Evolutionary conservation across 2,888 invertebrate genomes (phyloP), one percentile per base, ranked within the genome.

Genomic region (Colostygia pectinataria): DNA sequence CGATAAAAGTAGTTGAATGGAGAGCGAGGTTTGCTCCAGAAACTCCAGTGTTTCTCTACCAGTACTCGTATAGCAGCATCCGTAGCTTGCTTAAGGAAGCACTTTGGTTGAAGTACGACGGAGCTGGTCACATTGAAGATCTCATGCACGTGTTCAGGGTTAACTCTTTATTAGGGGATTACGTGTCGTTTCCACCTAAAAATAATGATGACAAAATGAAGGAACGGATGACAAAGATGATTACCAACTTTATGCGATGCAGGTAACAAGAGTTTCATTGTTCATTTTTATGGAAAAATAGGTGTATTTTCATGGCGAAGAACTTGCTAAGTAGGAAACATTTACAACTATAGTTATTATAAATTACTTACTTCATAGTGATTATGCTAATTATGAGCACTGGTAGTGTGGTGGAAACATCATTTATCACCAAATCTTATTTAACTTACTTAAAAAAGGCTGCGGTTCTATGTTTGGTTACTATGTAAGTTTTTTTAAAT

Each of bases 61-160:
- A 83, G 48, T 91, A 84, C 60, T 71, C 79, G 6, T 91, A 83
- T 38, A 76, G 83, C 27, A 84, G 86, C 1, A 68, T 78, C 1
- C 51, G 81, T 42, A 86, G 84, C 0, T 55, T 83, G 1, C 79
- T 86, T 34, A 88, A 87, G 55, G 66, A 44, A 5, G 57, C 48
- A 0, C 10, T 55, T 4, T 55, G 57, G 51, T 24, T 51, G 18
- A 33, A 74, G 0, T 61, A 84, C 6, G 71, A 75, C 1, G 88
- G 86, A 29, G 61, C 61, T 0, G 59, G 44, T 4, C 91, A 91
- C 44, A 78, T 81, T 1, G 91, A 91, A 56, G 91, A 91, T 57
- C 55, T 90, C 60, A 80, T 82, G 0, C 83, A 80, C 33, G 57
- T 91, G 7, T 88, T 90, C 9, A 47, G 57, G 7, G 36, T 29